Percentiles rank a stretch among this genome's conserved stretches.
These are phyloP conservation scores for Tinea pellionella DNA, from an alignment of 2,888 invertebrate species.

Conservation along the genomic window DNA sequence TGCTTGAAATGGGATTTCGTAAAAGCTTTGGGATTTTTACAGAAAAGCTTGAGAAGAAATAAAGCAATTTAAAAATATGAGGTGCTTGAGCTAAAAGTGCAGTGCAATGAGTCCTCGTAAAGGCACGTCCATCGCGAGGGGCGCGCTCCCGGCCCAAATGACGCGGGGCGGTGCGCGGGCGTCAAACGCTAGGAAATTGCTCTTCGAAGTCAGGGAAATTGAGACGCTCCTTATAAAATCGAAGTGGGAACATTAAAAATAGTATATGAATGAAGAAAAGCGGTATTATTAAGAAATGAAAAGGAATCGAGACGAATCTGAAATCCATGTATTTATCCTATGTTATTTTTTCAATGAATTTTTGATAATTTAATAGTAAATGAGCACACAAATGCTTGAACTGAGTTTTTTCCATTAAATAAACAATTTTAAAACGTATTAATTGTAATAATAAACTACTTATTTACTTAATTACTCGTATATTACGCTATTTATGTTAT, in stretches of 20 bases:
- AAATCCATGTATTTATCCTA: no score
- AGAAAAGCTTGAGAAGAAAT: conserved; percentile 9
- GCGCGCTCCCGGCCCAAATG: not conserved
- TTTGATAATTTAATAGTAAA: no score
- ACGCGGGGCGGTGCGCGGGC: conserved; percentile 16
- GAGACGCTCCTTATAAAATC: conserved; percentile 46
- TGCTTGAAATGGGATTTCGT: not conserved
- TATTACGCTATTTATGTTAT: no score
- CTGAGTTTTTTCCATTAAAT: no score
- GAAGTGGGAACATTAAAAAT: conserved; percentile 22
- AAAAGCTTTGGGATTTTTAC: not conserved
- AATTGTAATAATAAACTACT: no score
- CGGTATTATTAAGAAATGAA: not conserved
- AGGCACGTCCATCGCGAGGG: conserved; percentile 4
- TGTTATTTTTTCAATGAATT: no score
- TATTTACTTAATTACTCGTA: no score
- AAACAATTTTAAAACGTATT: no score
- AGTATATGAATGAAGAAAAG: not conserved
- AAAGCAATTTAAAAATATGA: conserved; percentile 13
- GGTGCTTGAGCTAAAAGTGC: conserved; percentile 14
- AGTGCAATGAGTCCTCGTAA: conserved; percentile 11
- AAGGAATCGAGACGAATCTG: not conserved
- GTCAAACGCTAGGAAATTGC: conserved; percentile 59
- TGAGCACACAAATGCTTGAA: no score
- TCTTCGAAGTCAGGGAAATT: conserved; percentile 46